Base-by-base conservation (phyloP, 2,113 vertebrate species). In the Maccullochella peelii region DNA sequence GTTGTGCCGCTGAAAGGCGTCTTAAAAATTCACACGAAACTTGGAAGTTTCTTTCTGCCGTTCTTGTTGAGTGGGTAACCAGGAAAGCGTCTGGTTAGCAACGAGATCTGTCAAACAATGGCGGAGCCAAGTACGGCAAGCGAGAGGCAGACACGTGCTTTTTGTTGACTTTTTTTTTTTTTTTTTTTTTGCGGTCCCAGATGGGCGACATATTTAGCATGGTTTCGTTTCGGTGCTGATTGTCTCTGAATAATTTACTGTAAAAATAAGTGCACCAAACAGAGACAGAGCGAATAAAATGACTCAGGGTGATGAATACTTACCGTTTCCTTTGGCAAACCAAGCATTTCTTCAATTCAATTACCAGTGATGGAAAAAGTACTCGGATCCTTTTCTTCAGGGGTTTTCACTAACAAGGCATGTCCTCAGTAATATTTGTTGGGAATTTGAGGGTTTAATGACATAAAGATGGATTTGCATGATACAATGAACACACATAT, bases 111-210 rank as follows among this genome's bases (percentile, higher is more conserved):
- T 80, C 87, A 90, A 88, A 79, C 65, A 86, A 89, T 83, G 86
- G 92, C 90, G 90, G 79, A 80, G 85, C 80, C 44, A 82, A 90
- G 72, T 94, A 94, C 93, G 93, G 93, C 88, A 91, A 94, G 90
- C 89, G 12, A 7, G 73, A 92, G 52, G 91, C 18, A 27, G 20
- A 86, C 91, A 90, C 83, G 91, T 91, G 93, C 81, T 63, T 52
- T 86, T 77, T 91, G 90, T 92, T 93, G 77, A 92, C 86, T 81
- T 89, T 88, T 40, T n/a, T n/a, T n/a, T n/a, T 59, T 74, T 71
- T 23, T n/a, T n/a, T n/a, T n/a, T n/a, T 59, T 74, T 71, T 23
- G 23, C 33, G 2, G 11, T 52, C 27, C 67, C 44, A 27, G 44
- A 21, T 27, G 10, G 18, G 58, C 50, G n/a, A 73, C 40, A 10